A percentile compares a stretch with the other conserved stretches of the same genome.
These are phyloP conservation scores for Nebria salina DNA, from an alignment of 2,888 invertebrate genomes.

Conservation along the genomic window DNA sequence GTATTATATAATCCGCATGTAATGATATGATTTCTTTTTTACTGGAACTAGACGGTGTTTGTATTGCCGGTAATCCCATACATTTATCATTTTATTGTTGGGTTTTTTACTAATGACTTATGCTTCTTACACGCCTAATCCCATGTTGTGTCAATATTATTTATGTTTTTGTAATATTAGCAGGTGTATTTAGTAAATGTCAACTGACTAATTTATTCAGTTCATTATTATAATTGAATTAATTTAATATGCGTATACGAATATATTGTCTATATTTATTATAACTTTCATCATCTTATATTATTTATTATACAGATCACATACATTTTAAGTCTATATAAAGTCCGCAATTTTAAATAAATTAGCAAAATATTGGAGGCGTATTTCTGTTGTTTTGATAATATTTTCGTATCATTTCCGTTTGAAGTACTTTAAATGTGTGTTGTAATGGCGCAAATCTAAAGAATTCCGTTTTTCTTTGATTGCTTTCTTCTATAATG, in stretches of 20 bases:
- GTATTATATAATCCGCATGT: neutral
- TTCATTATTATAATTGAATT: neutral
- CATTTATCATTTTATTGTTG: constrained; percentile 42
- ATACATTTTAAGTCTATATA: neutral
- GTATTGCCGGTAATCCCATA: constrained; percentile 33
- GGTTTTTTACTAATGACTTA: constrained; percentile 10
- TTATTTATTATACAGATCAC: neutral
- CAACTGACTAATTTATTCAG: neutral
- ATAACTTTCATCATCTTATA: no score
- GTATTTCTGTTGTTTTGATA: no score
- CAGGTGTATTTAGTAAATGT: neutral
- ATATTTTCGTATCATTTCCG: neutral
- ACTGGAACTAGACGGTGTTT: constrained; percentile 21
- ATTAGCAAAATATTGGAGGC: no score
- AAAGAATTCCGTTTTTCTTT: neutral
- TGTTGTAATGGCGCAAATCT: neutral
- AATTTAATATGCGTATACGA: no score
- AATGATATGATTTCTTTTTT: neutral
- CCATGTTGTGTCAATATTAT: constrained; percentile 3
- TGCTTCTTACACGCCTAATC: neutral
- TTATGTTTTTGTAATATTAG: constrained; percentile 10
- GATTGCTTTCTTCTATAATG: neutral
- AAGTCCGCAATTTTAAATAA: no score
- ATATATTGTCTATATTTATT: no score
- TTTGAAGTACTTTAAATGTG: neutral